Evolutionary conservation across 2,888 invertebrate species (phyloP).

Genomic region (Scaeva pyrastri): DNA sequence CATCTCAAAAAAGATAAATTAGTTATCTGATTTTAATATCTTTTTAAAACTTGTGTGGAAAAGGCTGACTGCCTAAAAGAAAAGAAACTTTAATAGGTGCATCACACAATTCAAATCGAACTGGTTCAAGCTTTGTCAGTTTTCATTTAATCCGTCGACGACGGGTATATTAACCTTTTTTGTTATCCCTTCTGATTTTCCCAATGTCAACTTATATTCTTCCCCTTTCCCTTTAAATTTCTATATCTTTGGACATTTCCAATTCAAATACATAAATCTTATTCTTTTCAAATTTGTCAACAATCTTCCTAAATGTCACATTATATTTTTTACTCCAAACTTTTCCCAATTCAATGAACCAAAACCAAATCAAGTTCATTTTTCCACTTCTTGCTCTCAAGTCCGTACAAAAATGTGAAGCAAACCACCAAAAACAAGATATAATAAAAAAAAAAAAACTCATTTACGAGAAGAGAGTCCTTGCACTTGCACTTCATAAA

Average conservation of each 20-base stretch:
- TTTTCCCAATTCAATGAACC: conserved; percentile 56
- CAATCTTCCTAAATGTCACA: conserved; percentile 36
- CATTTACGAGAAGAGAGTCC: conserved; percentile 23
- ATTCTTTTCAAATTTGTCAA: conserved; percentile 36
- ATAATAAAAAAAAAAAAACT: background rate
- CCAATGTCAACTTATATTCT: background rate
- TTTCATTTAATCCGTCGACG: too few relatives aligned
- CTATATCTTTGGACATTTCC: background rate
- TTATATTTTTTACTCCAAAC: conserved; percentile 27
- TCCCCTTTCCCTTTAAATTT: background rate
- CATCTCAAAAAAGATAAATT: too few relatives aligned
- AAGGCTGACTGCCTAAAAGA: too few relatives aligned
- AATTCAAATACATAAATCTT: background rate
- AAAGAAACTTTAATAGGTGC: too few relatives aligned
- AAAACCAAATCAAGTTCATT: conserved; percentile 51
- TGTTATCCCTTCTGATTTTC: background rate
- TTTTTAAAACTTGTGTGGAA: too few relatives aligned
- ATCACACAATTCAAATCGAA: too few relatives aligned
- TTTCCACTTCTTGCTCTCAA: conserved; percentile 42
- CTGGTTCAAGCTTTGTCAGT: too few relatives aligned
- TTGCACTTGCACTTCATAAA: conserved; percentile 68
- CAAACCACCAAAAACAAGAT: background rate
- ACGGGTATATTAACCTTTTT: too few relatives aligned
- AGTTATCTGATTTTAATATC: too few relatives aligned
- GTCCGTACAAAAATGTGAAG: background rate